Evolutionary conservation across 2,888 invertebrate genomes (phyloP), one percentile per base, ranked within the genome.

Genomic region (Petrolisthes cinctipes): DNA sequence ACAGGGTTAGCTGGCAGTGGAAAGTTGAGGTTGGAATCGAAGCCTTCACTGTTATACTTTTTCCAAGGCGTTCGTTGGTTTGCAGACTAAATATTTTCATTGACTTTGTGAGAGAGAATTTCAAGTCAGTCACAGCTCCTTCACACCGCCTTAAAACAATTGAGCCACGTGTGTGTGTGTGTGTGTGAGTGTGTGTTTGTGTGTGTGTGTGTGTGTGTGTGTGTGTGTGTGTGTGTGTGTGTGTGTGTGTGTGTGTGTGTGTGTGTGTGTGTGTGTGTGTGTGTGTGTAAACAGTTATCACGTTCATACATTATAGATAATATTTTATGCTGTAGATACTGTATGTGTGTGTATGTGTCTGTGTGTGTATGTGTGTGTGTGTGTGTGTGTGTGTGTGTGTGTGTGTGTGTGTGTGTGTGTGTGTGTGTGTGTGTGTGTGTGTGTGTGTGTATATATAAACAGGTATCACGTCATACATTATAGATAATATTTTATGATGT

Each of bases 161-260:
- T 9, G 23, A 11, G 20, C 1, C 7, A 73, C 73, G 20, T 73
- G 73, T 73, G 73, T 73, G 73, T n/a, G 73, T 73, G 73, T 73
- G 73, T 73, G 73, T 73, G 73, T 73, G 73, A 4, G 73, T 73
- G 73, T 73, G 73, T 73, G 73, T 73, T 3, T 73, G 73, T 73
- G 73, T 73, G 73, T 73, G 73, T 73, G 73, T 73, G 73, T 73
- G 73, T 73, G 73, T 73, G 3, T 73, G 73, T 73, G 73, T 73
- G 3, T 73, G 73, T 73, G 73, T 73, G 73, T 14, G 73, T 73
- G 73, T 14, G 73, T 73, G 73, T 73, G 14, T 20, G n/a, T 73
- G 7, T 14, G 73, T n/a, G 5, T 20, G n/a, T 73, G 7, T 73
- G 5, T n/a, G 7, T n/a, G 20, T n/a, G 5, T 14, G n/a, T n/a